Evolutionary conservation across 1,140 invertebrate genomes (phyloP).

Genomic region (Pogonomyrmex californicus): DNA sequence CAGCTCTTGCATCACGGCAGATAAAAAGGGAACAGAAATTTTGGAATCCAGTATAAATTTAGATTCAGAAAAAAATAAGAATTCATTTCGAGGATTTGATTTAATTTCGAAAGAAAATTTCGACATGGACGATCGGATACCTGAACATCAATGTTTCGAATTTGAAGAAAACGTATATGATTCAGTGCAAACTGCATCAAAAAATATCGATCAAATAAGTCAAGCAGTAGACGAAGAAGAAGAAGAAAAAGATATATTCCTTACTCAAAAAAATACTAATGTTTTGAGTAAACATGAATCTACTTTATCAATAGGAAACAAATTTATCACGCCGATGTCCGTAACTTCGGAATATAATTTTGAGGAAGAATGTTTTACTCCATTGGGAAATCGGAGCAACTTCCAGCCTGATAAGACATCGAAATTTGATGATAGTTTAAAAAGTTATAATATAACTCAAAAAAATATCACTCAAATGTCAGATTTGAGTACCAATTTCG

Average conservation of each 20-base stretch:
- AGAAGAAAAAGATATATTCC: background rate
- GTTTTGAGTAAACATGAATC: background rate
- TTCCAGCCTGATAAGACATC: too few relatives aligned
- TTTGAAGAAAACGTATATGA: background rate
- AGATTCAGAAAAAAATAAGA: slow-evolving; percentile 22
- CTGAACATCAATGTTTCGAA: background rate
- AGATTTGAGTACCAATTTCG: background rate
- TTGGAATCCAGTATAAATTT: background rate
- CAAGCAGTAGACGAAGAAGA: background rate
- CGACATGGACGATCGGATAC: too few relatives aligned
- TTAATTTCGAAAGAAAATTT: background rate
- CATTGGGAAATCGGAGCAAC: background rate
- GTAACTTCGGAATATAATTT: background rate
- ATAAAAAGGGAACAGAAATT: background rate
- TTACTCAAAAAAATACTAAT: background rate
- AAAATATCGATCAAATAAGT: background rate
- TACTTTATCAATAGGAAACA: background rate
- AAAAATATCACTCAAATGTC: background rate
- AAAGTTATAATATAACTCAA: background rate
- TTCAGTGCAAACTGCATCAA: background rate
- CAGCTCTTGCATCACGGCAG: background rate
- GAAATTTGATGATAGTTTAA: background rate
- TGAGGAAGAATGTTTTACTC: too few relatives aligned
- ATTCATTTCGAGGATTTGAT: background rate
- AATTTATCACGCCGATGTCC: background rate